Conservation (phyloP, 2,113 vertebrate species). For the Oreochromis tanganicae region DNA sequence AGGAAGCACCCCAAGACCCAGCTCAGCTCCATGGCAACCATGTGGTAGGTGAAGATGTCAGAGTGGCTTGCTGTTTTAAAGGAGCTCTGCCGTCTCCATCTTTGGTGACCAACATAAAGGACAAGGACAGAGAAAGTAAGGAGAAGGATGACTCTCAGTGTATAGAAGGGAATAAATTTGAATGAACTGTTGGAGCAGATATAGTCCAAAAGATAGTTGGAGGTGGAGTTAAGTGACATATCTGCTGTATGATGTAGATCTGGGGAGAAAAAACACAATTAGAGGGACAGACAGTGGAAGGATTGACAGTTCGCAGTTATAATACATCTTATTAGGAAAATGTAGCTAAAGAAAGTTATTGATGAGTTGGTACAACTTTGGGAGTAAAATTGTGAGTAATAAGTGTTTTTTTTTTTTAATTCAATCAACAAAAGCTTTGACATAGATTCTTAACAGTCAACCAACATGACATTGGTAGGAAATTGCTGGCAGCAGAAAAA, state of each 20-base stretch:
- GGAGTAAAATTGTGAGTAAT: not conserved
- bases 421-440: no score
- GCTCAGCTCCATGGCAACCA: not conserved
- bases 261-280: not conserved
- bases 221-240: not conserved
- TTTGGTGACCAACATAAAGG: not conserved
- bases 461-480: no score
- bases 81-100: not conserved
- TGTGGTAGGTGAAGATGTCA: not conserved
- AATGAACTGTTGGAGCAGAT: accelerated
- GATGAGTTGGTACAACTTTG: no score
- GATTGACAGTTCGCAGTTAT: not conserved
- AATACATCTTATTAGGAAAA: not conserved
- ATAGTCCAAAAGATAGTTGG: not conserved
- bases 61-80: not conserved
- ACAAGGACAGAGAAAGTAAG: not conserved
- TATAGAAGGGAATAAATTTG: not conserved
- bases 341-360: not conserved
- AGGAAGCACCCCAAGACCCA: not conserved
- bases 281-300: not conserved
- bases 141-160: not conserved
- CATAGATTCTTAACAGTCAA: no score
- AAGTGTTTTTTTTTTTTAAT: no score
- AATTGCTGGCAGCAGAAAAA: no score
- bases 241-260: not conserved